These are phyloP conservation scores for Acrobasis consociella DNA, from an alignment of 2,888 invertebrate species.

Conservation along the genomic window DNA sequence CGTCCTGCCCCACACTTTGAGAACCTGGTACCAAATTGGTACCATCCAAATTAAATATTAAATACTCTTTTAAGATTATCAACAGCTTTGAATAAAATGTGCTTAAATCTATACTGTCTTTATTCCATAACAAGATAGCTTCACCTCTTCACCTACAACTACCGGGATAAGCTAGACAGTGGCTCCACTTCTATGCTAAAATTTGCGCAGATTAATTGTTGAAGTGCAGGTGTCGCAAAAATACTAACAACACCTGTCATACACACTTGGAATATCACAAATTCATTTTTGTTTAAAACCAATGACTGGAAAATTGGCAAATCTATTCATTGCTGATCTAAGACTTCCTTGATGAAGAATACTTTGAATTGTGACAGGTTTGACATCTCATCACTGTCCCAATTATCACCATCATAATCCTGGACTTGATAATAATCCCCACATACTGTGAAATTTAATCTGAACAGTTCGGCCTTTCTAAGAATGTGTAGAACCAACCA, in stretches of 20 bases:
- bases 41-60: not conserved
- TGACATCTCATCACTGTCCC: not conserved
- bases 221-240: not conserved
- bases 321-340: not conserved
- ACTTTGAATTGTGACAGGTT: not conserved
- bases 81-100: not conserved
- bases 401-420: not conserved
- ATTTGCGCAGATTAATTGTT: conserved; percentile 3
- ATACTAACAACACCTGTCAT: not conserved
- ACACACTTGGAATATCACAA: conserved; percentile 1
- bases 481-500: not conserved
- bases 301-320: conserved; percentile 4
- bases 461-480: not conserved
- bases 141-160: not conserved
- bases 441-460: conserved; percentile 1
- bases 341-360: not conserved
- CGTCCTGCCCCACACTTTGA: not conserved
- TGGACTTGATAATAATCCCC: not conserved
- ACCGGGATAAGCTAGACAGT: not conserved
- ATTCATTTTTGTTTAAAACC: not conserved
- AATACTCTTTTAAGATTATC: conserved; percentile 4
- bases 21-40: not conserved
- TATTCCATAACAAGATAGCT: conserved; percentile 5
- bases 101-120: not conserved
- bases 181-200: not conserved